Conservation (phyloP, 2,888 invertebrate species). For the Gnatocerus cornutus region DNA sequence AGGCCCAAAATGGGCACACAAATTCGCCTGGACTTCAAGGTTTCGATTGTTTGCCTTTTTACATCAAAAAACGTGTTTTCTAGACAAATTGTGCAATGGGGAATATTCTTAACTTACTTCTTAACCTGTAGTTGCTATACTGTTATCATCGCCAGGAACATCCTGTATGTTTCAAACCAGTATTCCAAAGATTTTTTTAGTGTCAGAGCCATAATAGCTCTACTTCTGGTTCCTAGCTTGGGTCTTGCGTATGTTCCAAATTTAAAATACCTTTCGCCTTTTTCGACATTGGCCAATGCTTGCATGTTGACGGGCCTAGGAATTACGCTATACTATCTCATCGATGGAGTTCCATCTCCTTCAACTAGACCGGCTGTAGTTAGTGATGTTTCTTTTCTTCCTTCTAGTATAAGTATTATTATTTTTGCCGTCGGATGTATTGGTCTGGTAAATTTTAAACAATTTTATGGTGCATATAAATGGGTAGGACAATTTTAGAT, state of each 20-base stretch:
- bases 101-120: slow-evolving; percentile 93
- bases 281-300: slow-evolving; percentile 94
- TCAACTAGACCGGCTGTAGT: slow-evolving; percentile 65
- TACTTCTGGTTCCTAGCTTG: slow-evolving; percentile 82
- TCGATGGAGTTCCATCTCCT: slow-evolving; percentile 76
- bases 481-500: no score
- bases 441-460: slow-evolving; percentile 75
- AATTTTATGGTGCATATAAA: no score
- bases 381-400: slow-evolving; percentile 75
- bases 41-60: no score
- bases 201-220: slow-evolving; percentile 78
- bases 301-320: slow-evolving; percentile 91
- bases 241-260: slow-evolving; percentile 90
- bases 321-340: slow-evolving; percentile 91
- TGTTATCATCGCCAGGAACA: slow-evolving; percentile 91
- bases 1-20: slow-evolving; percentile 81
- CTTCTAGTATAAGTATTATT: slow-evolving; percentile 94
- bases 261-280: slow-evolving; percentile 91
- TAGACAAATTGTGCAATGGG: slow-evolving; percentile 81
- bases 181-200: slow-evolving; percentile 73
- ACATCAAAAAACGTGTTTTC: no score
- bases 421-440: slow-evolving; percentile 99
- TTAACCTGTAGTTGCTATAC: slow-evolving; percentile 98
- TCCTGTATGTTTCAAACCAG: slow-evolving; percentile 80
- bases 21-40: slow-evolving; percentile 75